These are phyloP conservation scores for Melipona beecheii DNA, from an alignment of 2,888 invertebrate genomes.

Conservation along the genomic window DNA sequence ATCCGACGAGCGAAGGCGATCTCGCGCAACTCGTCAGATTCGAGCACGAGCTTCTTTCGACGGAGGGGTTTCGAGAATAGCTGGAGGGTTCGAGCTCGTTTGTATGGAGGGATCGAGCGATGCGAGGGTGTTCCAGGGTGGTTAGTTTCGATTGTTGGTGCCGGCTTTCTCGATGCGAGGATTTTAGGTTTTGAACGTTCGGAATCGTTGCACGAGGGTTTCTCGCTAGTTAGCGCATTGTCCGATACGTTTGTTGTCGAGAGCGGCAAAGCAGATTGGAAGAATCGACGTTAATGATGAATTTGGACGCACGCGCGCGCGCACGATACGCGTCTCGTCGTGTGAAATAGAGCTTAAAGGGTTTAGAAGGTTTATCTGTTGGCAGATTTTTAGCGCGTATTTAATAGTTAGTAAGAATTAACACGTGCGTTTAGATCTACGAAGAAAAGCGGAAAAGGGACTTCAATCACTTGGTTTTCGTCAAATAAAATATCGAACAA, in stretches of 20 bases:
- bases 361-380: neutral
- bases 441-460: too few relatives aligned
- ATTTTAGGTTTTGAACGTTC: neutral
- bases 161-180: neutral
- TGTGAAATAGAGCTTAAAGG: neutral
- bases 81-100: neutral
- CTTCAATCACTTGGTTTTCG: too few relatives aligned
- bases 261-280: neutral
- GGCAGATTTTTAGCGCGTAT: neutral
- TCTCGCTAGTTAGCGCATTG: neutral
- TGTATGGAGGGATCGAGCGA: neutral
- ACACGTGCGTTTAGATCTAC: too few relatives aligned
- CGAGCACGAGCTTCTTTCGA: constrained; percentile 15
- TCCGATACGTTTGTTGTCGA: neutral
- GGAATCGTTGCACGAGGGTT: neutral
- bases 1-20: neutral
- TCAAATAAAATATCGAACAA: too few relatives aligned
- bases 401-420: too few relatives aligned
- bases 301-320: too few relatives aligned
- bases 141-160: constrained; percentile 12
- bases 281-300: constrained; percentile 1
- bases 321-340: neutral
- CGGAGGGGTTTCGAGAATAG: neutral
- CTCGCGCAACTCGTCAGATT: neutral
- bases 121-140: neutral